Percentiles rank a stretch among this genome's conserved stretches.
Evolutionary conservation across 1,140 invertebrate genomes (phyloP).

Genomic region (Aphidius ervi): DNA sequence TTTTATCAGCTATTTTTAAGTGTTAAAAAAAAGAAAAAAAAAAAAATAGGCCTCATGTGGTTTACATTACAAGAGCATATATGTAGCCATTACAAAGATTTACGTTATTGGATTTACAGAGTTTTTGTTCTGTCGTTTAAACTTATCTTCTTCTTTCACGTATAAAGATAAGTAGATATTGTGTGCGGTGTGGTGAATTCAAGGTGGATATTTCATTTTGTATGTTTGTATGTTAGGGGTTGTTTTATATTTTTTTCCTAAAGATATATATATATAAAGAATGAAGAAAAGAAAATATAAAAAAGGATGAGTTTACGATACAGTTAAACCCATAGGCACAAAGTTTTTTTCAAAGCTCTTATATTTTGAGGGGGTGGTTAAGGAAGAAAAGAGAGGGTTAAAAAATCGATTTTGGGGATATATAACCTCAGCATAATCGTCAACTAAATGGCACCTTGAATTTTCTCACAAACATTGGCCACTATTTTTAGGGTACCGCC

Average conservation of each 20-base stretch:
- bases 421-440: neutral
- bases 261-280: no score
- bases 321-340: neutral
- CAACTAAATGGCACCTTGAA: slow-evolving; percentile 14
- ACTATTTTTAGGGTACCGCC: slow-evolving; percentile 1
- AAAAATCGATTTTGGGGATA: slow-evolving; percentile 13
- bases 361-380: neutral
- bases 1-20: no score
- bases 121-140: slow-evolving; percentile 15
- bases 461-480: slow-evolving; percentile 7
- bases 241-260: no score
- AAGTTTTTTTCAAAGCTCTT: no score
- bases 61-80: no score
- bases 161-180: slow-evolving; percentile 9
- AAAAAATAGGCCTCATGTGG: no score
- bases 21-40: no score
- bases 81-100: neutral
- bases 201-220: neutral
- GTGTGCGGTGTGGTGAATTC: neutral
- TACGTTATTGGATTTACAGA: slow-evolving; percentile 13
- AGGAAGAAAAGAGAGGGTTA: slow-evolving; percentile 1
- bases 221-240: neutral
- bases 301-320: slow-evolving; percentile 5
- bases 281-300: neutral
- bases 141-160: slow-evolving; percentile 11